A percentile compares a stretch with the other conserved stretches of the same genome.
These are phyloP conservation scores for Forbesichthys agassizii DNA, from an alignment of 2,113 vertebrate genomes.

Conservation along the genomic window DNA sequence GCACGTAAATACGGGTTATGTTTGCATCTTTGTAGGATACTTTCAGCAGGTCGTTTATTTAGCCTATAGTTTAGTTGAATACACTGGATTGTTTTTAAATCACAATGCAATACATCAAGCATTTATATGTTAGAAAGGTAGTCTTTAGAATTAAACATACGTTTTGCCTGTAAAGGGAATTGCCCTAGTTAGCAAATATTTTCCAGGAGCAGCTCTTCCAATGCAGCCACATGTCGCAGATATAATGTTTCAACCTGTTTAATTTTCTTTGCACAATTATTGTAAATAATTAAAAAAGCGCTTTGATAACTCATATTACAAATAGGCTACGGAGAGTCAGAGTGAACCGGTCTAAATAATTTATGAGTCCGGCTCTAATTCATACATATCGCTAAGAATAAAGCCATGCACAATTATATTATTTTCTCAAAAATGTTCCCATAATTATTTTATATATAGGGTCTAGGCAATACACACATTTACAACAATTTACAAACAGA, in stretches of 20 bases:
- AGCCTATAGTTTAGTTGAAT: not conserved
- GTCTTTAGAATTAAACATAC: not conserved
- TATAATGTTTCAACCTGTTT: slow-evolving; percentile 88
- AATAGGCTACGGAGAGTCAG: slow-evolving; percentile 83
- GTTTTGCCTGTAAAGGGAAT: not conserved
- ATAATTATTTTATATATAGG: not conserved
- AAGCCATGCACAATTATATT: slow-evolving; percentile 10
- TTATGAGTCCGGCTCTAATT: slow-evolving; percentile 71
- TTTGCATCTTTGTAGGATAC: too few species aligned
- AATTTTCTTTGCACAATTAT: slow-evolving; percentile 87
- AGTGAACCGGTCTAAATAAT: slow-evolving; percentile 92
- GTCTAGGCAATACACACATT: slow-evolving; percentile 27
- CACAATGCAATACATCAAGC: not conserved
- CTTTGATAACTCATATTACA: slow-evolving; percentile 99
- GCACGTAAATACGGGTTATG: not conserved
- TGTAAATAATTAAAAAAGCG: slow-evolving; percentile 96
- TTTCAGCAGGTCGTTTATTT: too few species aligned
- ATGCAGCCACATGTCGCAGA: slow-evolving; percentile 82
- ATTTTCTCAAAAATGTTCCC: not conserved
- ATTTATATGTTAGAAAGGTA: not conserved
- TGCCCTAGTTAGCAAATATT: slow-evolving; percentile 35
- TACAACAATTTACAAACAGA: slow-evolving; percentile 62
- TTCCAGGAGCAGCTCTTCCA: slow-evolving; percentile 54
- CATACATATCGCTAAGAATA: slow-evolving; percentile 60
- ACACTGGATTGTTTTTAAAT: not conserved